Base-by-base conservation (phyloP, 2,113 vertebrate genomes). In the Spea bombifrons region DNA sequence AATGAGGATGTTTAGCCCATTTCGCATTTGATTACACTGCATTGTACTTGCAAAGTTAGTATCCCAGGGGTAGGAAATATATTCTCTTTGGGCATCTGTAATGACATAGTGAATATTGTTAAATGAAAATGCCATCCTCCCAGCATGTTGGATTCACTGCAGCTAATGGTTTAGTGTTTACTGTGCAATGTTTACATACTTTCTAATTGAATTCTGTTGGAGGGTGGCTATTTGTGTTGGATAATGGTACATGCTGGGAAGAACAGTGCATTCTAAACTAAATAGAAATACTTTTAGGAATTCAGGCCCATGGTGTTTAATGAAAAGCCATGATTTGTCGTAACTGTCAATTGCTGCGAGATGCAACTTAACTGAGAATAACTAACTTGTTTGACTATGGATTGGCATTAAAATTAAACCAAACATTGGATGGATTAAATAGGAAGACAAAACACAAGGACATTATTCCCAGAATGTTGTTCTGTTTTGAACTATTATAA, bases 191-290 rank as follows among this genome's bases (percentile, higher is more conserved):
- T 10, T 16, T 67, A 50, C 64, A 75, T 75, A 55, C 63, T 16
- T 5, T 66, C 74, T 75, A 55, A 75, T 70, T 63, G 75, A 71
- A 44, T 78, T 78, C 55, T 44, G 46, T 78, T 78, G 55, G 47
- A 71, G 67, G 53, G 7, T 78, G 47, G 47, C 12, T 71, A 64
- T 78, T 69, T 64, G 30, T 59, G 45, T 48, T 49, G 45, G 64
- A 68, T 69, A 76, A 75, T 45, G n/a, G 49, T 71, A n/a, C 49
- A 9, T 17, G 50, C 7, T 8, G 49, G 69, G 67, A 53, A 52
- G 49, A 75, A 75, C 45, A 44, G 17, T 67, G 50, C 30, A 7
- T 44, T 44, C 8, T 52, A 17, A 49, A 66, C n/a, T 65, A 75
- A 78, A 64, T 45, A n/a, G 13, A 65, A 64, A 52, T 52, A 49